phyloP scores from a whole-genome alignment of 2,888 invertebrate species.

The Polydrusus pterygomalis region DNA sequence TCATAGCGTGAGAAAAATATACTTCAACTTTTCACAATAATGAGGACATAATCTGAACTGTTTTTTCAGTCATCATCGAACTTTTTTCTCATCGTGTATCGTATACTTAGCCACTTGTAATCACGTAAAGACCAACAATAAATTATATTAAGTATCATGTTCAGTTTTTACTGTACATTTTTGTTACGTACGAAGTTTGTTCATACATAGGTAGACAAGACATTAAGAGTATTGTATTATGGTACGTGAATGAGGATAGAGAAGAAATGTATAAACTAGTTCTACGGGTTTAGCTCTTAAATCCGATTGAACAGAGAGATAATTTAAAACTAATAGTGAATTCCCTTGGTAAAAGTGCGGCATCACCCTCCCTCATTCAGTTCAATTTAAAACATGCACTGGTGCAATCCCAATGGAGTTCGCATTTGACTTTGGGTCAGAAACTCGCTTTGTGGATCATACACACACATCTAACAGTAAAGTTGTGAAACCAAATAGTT shows the following conservation, averaged over 20 bases:
- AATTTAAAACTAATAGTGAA: no score
- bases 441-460: no score
- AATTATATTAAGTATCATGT: slow-evolving; percentile 14
- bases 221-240: not conserved
- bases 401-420: no score
- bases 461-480: no score
- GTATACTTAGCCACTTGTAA: slow-evolving; percentile 37
- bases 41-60: slow-evolving; percentile 45
- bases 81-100: slow-evolving; percentile 49
- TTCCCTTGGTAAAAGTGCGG: no score
- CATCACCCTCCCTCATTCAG: no score
- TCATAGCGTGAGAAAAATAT: slow-evolving; percentile 48
- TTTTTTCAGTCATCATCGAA: slow-evolving; percentile 39
- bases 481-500: no score
- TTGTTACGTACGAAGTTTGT: not conserved
- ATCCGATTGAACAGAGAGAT: no score
- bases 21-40: slow-evolving; percentile 34
- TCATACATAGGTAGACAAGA: slow-evolving; percentile 8
- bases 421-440: no score
- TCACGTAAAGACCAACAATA: slow-evolving; percentile 41
- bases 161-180: slow-evolving; percentile 23
- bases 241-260: slow-evolving; percentile 12
- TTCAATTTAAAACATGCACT: no score
- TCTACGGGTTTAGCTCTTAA: no score
- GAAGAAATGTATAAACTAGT: not conserved